Evolutionary conservation across 2,888 invertebrate species (phyloP), one percentile per base, ranked within the genome.

Genomic region (Ennomos erosarius): DNA sequence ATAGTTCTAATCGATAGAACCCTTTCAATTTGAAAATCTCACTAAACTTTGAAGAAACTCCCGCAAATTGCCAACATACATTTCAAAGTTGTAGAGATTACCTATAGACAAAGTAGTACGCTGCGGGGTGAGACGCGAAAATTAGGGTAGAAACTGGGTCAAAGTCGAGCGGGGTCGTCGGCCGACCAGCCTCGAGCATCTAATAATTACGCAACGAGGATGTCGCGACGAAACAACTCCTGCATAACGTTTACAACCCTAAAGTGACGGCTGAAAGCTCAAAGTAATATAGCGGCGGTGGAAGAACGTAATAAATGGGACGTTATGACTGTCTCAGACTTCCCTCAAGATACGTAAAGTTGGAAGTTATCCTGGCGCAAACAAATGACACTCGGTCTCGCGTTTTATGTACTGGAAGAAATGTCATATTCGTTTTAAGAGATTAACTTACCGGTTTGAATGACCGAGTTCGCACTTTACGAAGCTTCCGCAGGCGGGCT

Each of bases 101-200:
- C n/a, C n/a, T n/a, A 69, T 73, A 76, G 74, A 78, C 69, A 76
- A 84, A 82, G 80, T 82, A 82, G 83, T 84, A 58, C 52, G 43
- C 79, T 82, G 71, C 78, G 69, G 76, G 72, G 79, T 85, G 87
- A 88, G 85, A 82, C 85, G 84, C 76, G 88, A 85, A 85, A 90
- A 91, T 91, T 90, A 91, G 85, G 84, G 83, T 85, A 81, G 81
- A 81, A 90, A 90, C 83, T 91, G 78, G 91, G 91, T 91, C 91
- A 91, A 91, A 91, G 91, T 91, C 91, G 85, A 77, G 78, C 75
- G 79, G 81, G 90, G 88, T 88, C 90, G 85, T 72, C 81, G 88
- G 63, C 84, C 87, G 72, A 68, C 65, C 76, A 76, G 71, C 80
- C 81, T 69, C 77, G 76, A 70, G 76, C 78, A 83, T 81, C 88